Percentiles rank a stretch among this genome's conserved stretches.
Conservation (phyloP, 2,888 invertebrate species). For the Lycocerus yunnanus region DNA sequence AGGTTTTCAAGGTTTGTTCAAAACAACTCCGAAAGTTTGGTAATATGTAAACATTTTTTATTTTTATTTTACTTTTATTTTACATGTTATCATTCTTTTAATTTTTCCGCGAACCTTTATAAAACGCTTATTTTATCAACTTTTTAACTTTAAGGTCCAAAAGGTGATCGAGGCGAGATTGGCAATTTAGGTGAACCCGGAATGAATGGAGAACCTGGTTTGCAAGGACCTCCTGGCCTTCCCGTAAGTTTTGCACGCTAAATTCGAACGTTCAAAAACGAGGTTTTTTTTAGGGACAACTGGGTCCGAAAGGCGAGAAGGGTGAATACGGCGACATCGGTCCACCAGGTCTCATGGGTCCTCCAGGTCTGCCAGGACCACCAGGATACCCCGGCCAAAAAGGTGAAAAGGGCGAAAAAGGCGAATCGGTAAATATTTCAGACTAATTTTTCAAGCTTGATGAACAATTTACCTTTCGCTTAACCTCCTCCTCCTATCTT, state of each 20-base stretch:
- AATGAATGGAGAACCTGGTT: constrained; percentile 77
- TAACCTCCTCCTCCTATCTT: constrained; percentile 2
- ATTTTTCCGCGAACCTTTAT: background rate
- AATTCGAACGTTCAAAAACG: constrained; percentile 12
- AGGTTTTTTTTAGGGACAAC: constrained; percentile 67
- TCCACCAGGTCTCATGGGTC: constrained; percentile 92
- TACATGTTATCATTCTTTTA: background rate
- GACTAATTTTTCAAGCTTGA: constrained; percentile 9
- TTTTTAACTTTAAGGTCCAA: constrained; percentile 63
- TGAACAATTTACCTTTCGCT: constrained; percentile 8
- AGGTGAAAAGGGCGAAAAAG: constrained; percentile 91
- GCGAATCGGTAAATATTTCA: constrained; percentile 79
- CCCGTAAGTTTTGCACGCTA: constrained; percentile 61
- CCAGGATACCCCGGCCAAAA: constrained; percentile 88
- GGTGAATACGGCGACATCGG: constrained; percentile 92
- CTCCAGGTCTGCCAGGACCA: constrained; percentile 82
- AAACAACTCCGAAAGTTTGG: background rate
- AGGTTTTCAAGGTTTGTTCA: constrained; percentile 56
- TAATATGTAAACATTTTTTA: background rate
- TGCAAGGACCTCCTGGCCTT: constrained; percentile 85
- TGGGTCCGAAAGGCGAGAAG: constrained; percentile 86
- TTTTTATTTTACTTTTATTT: background rate
- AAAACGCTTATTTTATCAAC: background rate
- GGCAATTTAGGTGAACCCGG: constrained; percentile 79
- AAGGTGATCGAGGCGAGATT: constrained; percentile 75